Conservation (phyloP, 2,888 invertebrate species). For the Cantharis nigra region DNA sequence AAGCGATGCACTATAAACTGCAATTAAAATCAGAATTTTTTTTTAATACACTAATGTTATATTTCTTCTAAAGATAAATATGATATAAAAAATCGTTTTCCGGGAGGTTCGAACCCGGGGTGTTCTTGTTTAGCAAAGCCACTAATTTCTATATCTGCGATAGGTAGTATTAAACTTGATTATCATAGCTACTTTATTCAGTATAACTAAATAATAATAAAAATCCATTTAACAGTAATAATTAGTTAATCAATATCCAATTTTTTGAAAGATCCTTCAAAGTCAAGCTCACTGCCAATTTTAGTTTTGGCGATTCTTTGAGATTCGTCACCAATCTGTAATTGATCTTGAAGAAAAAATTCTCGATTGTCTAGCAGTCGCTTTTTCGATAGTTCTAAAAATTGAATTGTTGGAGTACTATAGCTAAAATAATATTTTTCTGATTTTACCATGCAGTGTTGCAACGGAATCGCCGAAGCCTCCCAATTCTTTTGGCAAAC, state of each 20-base stretch:
- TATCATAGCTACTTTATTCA: too few relatives aligned
- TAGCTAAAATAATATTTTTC: neutral
- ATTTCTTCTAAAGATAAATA: too few relatives aligned
- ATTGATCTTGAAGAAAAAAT: constrained; percentile 57
- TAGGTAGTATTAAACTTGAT: too few relatives aligned
- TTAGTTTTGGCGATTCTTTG: constrained; percentile 66
- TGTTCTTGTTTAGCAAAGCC: too few relatives aligned
- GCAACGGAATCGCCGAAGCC: constrained; percentile 14
- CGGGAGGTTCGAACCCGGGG: too few relatives aligned
- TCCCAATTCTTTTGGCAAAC: constrained; percentile 39
- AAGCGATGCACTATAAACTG: too few relatives aligned
- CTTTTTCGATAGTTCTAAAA: constrained; percentile 35
- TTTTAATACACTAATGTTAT: too few relatives aligned
- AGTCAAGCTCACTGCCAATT: constrained; percentile 63
- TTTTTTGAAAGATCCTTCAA: constrained; percentile 75
- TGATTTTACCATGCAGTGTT: neutral
- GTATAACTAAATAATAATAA: too few relatives aligned
- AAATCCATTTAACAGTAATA: too few relatives aligned
- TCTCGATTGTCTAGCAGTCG: constrained; percentile 45
- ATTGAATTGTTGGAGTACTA: neutral
- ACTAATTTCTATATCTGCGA: too few relatives aligned
- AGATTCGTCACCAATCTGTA: constrained; percentile 61
- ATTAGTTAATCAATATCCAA: constrained; percentile 64
- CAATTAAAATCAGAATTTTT: too few relatives aligned
- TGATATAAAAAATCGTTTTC: too few relatives aligned